A percentile compares a stretch with the other conserved stretches of the same genome.
These are phyloP conservation scores for Rhineura floridana DNA, from an alignment of 2,113 vertebrate genomes.

Conservation along the genomic window DNA sequence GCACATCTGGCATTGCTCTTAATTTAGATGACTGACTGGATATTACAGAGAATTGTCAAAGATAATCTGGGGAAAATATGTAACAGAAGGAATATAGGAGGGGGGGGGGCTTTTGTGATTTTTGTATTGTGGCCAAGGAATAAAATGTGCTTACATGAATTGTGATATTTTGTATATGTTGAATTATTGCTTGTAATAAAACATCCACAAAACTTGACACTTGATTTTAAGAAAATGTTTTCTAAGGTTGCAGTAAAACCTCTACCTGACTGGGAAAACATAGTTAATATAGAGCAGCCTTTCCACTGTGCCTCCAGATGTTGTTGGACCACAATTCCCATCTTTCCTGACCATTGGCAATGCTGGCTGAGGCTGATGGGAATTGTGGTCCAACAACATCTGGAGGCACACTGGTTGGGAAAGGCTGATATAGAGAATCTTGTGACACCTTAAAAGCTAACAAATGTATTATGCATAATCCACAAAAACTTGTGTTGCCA, in stretches of 20 bases:
- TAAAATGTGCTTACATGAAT: background rate
- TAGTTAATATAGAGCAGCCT: too few species aligned
- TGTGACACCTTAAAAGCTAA: too few species aligned
- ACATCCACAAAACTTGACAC: background rate
- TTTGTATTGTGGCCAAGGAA: background rate
- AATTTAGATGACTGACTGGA: background rate
- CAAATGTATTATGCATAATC: too few species aligned
- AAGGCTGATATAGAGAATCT: too few species aligned
- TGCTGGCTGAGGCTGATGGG: too few species aligned
- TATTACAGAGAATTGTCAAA: background rate
- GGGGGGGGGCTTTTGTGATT: background rate
- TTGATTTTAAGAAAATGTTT: background rate
- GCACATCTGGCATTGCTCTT: background rate
- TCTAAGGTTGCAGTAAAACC: background rate
- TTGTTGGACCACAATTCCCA: too few species aligned
- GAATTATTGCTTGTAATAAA: background rate
- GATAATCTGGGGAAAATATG: background rate
- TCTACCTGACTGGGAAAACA: background rate
- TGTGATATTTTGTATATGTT: background rate
- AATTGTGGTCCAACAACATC: too few species aligned
- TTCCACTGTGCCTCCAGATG: too few species aligned
- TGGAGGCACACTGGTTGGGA: too few species aligned
- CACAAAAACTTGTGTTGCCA: too few species aligned
- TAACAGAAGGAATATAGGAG: background rate
- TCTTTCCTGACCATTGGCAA: too few species aligned